Base-by-base conservation (phyloP, 2,888 invertebrate genomes). In the Adela reaumurella region DNA sequence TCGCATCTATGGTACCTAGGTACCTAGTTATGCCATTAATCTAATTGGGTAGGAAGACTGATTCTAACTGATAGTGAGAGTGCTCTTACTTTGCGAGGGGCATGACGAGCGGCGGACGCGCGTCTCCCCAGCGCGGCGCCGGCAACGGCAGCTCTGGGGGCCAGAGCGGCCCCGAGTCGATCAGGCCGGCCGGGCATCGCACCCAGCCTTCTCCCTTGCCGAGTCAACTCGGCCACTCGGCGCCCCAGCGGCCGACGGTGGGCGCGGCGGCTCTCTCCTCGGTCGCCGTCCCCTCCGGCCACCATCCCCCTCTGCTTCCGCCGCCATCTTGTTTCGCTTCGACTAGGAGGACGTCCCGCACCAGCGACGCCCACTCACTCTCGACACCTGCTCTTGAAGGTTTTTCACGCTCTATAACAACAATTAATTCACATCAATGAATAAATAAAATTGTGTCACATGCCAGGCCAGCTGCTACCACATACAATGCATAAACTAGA, bases 221-320 rank as follows among this genome's bases (percentile, higher is more conserved):
- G 94, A 94, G 94, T 94, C 94, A 94, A 93, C 94, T 94, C 83
- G 94, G 94, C 94, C 94, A 94, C 80, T 94, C 93, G 81, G 89
- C 87, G 74, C 92, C 93, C 92, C 92, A 94, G 61, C 92, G 88
- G 68, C 91, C 92, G 69, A 92, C 92, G 68, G 88, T 84, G 79
- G 92, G 92, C 78, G 87, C 64, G 54, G 64, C 64, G 62, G 73
- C 65, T 73, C 82, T 82, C 63, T 79, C 81, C 72, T 78, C 81
- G 70, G 78, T 76, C 62, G 67, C 59, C 53, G 51, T 19, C 28
- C 17, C 69, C 65, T 53, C 59, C 58, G 59, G 64, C 64, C 62
- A 61, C 68, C 62, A 52, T 49, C 57, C 55, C 48, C 53, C 55
- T 55, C 53, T 52, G 56, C 59, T 51, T 56, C 56, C 61, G 57